Base-by-base conservation (phyloP, 1,140 invertebrate species). In the silkworm (Bombyx mori) region DNA sequence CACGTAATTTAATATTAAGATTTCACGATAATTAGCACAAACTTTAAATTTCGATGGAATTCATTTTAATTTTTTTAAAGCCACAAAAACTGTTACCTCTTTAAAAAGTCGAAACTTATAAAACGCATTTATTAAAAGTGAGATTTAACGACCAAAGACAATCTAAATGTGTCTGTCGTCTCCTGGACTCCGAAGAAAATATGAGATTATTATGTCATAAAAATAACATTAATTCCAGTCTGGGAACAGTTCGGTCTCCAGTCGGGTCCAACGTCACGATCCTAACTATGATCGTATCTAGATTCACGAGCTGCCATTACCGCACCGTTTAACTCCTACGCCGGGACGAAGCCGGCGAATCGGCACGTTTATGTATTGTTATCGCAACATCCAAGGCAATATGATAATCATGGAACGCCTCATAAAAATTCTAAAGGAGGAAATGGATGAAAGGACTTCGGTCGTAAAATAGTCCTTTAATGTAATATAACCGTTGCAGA, bases 271-370 rank as follows among this genome's bases (percentile, higher is more conserved):
- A 50, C 49, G 68, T 77, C 71, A 74, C 71, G 74, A 74, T 61
- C 57, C 26, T 58, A 57, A 57, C 48, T 44, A 55, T 59, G 75
- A 77, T 77, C 45, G 52, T 70, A 77, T 77, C 75, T 57, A 50
- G 52, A 52, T 64, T 69, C 72, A 77, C 70, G 70, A 72, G 56
- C 63, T 35, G 44, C 63, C 63, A 71, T 68, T 68, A 65, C 60
- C 42, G 56, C 9, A 52, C 54, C 51, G 44, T 44, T 59, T 65
- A 53, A 61, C 63, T 64, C 62, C 58, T 62, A 62, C 60, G 58
- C 53, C 43, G 46, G 44, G 42, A 3, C 42, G 47, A 54, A 8
- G 48, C 57, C 43, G 52, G 56, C 45, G 52, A 61, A 65, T 68
- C 63, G 60, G 62, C 63, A 46, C 60, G 58, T 63, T 63, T 61